Conservation (phyloP, 2,797 vertebrate species). For the Nasua narica region DNA sequence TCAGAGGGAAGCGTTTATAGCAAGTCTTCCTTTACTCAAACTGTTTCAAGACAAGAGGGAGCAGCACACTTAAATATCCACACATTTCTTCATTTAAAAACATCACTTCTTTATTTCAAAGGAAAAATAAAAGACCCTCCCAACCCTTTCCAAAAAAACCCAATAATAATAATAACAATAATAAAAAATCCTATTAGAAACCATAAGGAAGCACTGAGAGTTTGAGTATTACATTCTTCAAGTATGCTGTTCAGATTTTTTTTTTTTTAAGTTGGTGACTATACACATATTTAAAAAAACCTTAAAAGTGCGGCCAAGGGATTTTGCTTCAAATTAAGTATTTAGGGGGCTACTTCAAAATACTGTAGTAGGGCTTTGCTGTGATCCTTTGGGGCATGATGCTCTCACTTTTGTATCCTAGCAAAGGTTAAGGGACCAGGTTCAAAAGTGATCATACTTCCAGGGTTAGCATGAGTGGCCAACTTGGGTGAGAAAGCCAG, state of each 20-base stretch:
- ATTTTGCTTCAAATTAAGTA: slow-evolving; percentile 81
- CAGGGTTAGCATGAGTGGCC: slow-evolving; percentile 50
- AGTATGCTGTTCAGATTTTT: slow-evolving; percentile 92
- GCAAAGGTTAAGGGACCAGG: slow-evolving; percentile 69
- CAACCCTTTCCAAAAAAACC: slow-evolving; percentile 86
- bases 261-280: slow-evolving; percentile 83
- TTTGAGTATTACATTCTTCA: slow-evolving; percentile 97
- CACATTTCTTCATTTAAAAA: slow-evolving; percentile 86
- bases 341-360: slow-evolving; percentile 82
- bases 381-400: slow-evolving; percentile 72
- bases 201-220: slow-evolving; percentile 98
- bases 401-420: slow-evolving; percentile 68
- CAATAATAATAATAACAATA: slow-evolving; percentile 91
- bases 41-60: slow-evolving; percentile 79
- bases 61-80: slow-evolving; percentile 83
- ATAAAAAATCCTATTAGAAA: slow-evolving; percentile 95
- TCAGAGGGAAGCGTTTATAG: slow-evolving; percentile 63
- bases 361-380: slow-evolving; percentile 78
- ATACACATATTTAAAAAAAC: slow-evolving; percentile 82
- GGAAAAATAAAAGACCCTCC: slow-evolving; percentile 80
- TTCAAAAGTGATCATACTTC: slow-evolving; percentile 48
- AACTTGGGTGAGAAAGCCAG: slow-evolving; percentile 58
- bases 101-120: slow-evolving; percentile 85
- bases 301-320: slow-evolving; percentile 87
- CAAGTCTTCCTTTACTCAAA: slow-evolving; percentile 75